A percentile compares a stretch with the other conserved stretches of the same genome.
Conservation (phyloP, 2,888 invertebrate genomes). For the Embidobia sp. region DNA sequence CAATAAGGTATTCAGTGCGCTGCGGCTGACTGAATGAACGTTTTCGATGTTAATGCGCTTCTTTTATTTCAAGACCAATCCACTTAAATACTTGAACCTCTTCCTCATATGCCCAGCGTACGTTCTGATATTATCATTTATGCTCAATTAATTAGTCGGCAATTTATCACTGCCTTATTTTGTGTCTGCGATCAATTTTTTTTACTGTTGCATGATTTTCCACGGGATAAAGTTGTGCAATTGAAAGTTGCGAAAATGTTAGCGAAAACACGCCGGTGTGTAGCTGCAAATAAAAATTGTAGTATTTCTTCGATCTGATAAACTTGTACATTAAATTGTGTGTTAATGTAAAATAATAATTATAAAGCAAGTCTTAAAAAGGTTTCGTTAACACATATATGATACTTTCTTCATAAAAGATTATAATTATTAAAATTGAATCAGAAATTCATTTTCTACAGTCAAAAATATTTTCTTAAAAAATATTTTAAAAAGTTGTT, state of each 20-base stretch:
- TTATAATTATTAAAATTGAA: no score
- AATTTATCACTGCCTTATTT: constrained; percentile 33
- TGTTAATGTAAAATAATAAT: no score
- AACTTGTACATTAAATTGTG: no score
- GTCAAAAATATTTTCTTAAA: no score
- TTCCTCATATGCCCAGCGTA: constrained; percentile 17
- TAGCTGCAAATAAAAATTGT: neutral
- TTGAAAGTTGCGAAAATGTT: constrained; percentile 5
- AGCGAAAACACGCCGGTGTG: no score
- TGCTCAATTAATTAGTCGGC: constrained; percentile 42
- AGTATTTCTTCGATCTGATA: no score
- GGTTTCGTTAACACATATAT: no score
- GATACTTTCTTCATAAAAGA: no score
- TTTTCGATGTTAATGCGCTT: constrained; percentile 40
- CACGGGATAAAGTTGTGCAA: constrained; percentile 13
- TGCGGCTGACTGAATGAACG: no score
- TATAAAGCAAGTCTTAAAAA: no score
- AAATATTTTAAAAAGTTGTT: no score
- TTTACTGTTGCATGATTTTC: neutral
- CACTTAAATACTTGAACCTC: constrained; percentile 25
- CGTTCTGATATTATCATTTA: constrained; percentile 41
- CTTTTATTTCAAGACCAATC: constrained; percentile 44
- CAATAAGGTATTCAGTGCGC: constrained; percentile 39
- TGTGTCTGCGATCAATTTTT: constrained; percentile 1
- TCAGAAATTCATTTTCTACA: no score